Conservation (phyloP, 2,888 invertebrate genomes). For the Polietes domitor region DNA sequence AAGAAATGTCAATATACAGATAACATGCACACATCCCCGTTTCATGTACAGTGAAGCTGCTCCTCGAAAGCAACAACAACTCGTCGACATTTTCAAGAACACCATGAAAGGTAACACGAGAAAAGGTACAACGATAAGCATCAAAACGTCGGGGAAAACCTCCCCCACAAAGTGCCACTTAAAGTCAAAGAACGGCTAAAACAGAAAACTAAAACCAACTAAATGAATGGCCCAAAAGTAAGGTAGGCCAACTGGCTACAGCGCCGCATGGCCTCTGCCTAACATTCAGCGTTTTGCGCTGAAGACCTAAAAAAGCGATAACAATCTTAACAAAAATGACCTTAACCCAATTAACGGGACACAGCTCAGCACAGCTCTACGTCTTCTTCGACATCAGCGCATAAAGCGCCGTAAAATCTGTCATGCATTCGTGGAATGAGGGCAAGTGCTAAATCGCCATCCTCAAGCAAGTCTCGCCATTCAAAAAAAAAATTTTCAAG, state of each 20-base stretch:
- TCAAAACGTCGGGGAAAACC: not conserved
- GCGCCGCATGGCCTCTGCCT: not conserved
- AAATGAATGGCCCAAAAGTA: not conserved
- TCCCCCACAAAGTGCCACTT: not conserved
- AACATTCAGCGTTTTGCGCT: not conserved
- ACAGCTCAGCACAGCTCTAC: too few species aligned
- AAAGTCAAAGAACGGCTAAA: not conserved
- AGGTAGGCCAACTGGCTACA: conserved; percentile 1
- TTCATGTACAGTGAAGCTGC: not conserved
- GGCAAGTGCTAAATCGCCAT: not conserved
- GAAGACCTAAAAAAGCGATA: not conserved
- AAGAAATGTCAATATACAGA: not conserved
- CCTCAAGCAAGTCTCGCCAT: conserved; percentile 25
- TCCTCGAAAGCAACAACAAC: not conserved
- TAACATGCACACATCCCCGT: not conserved
- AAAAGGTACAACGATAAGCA: not conserved
- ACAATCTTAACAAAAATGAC: conserved; percentile 55
- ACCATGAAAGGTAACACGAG: not conserved
- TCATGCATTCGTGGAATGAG: not conserved
- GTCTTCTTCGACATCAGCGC: not conserved
- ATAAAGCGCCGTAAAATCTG: too few species aligned
- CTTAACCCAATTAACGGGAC: conserved; percentile 67
- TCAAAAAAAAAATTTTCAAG: conserved; percentile 9
- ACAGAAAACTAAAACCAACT: not conserved
- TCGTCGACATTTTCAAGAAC: conserved; percentile 14